Evolutionary conservation across 2,888 invertebrate genomes (phyloP), one percentile per base, ranked within the genome.

Genomic region (Cheilosia urbana): DNA sequence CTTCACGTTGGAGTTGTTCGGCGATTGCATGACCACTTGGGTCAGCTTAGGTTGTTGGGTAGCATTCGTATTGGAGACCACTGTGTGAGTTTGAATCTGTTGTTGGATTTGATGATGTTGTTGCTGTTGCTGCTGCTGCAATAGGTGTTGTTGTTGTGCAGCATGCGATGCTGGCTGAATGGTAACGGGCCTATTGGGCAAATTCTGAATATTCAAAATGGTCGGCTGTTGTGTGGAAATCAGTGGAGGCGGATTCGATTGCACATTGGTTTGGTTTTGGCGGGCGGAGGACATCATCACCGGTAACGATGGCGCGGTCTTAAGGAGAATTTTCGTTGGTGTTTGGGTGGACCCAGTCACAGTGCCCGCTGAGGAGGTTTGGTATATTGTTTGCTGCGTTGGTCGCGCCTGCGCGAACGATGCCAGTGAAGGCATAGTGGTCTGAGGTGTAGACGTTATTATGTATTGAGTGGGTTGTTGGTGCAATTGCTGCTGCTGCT

Each of bases 81-180:
- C 90, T 1, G 92, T 92, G 78, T 92, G 92, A 62, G 91, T 90
- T 66, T 91, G 91, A 87, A 90, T 89, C 78, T 88, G 89, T 49
- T 88, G 88, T 49, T 87, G 88, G n/a, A 84, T 87, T 24, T 88
- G 88, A 27, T 91, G 91, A 65, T 88, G 89, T 30, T 90, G 90
- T 34, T 92, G 92, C 77, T 90, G 90, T 34, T 92, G 92, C 69
- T 92, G 75, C 84, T 92, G 92, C 2, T 92, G 91, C 87, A 92
- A 91, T 87, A 92, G 77, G 57, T 92, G 92, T 66, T 92, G 92
- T 57, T 91, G 91, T 78, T 92, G 92, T 1, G 92, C 92, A 37
- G 92, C 92, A 87, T 92, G 92, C 0, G 92, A 92, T 13, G 92
- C 92, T 19, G 92, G 92, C 84, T 92, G 92, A 82, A 92, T 92